Evolutionary conservation across 1,140 invertebrate genomes (phyloP), one percentile per base, ranked within the genome.

Genomic region (Hydropsyche tenuis): DNA sequence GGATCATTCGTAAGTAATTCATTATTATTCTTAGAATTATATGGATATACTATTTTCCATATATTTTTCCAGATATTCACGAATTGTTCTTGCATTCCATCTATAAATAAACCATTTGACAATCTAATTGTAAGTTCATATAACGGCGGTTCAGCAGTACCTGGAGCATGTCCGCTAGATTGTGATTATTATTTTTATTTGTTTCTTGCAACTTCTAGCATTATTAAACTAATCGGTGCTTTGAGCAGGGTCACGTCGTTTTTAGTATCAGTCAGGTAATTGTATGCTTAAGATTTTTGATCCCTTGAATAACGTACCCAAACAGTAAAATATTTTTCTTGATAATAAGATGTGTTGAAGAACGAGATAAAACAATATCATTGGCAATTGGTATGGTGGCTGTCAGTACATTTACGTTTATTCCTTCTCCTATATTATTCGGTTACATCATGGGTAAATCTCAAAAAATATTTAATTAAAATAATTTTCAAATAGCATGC

Each of bases 391-490:
- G 87, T 56, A 81, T 91, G 76, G 90, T 86, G 73, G 83, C 90
- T 45, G 88, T 90, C 85, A 90, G 89, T 30, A 83, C 91, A 62
- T 89, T 90, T 69, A 89, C 89, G 18, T 90, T 91, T 66, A 90
- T 92, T 78, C 90, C 90, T 1, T 89, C 90, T 43, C 91, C 91
- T 12, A 92, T 92, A 73, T 82, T 92, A 37, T 92, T 91, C 79
- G 91, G 91, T 73, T 88, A 86, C 77, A 88, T 92, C 65, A 85
- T 92, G 77, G 91, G 91, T 89, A 85, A 83, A 77, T 4, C n/a
- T 53, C 1, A 18, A 7, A 30, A 30, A 30, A 4, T 5, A 53
- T 1, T 53, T 53, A n/a, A n/a, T n/a, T n/a, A n/a, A n/a, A n/a
- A n/a, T 43, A 42, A 45, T 68, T 42, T 4, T 9, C 20, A 48